A percentile compares a stretch with the other conserved stretches of the same genome.
These are phyloP conservation scores for Seriola quinqueradiata DNA, from an alignment of 2,113 vertebrate genomes.

Conservation along the genomic window DNA sequence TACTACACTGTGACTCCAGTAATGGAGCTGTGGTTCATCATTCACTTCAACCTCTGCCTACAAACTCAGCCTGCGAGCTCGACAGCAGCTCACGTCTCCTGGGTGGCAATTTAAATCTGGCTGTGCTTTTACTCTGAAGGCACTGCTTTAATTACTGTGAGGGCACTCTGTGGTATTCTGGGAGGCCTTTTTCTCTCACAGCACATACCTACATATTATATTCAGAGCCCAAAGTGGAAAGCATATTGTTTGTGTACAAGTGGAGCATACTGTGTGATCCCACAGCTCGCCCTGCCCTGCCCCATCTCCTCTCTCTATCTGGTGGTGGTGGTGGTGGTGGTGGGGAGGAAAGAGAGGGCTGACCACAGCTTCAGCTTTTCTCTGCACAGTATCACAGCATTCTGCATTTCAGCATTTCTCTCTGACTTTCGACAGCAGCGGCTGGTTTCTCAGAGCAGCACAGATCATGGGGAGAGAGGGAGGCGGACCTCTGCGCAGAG, in stretches of 20 bases:
- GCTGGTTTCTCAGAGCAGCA: not conserved
- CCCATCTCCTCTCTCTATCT: not conserved
- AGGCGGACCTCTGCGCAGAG: not conserved
- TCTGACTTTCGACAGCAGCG: not conserved
- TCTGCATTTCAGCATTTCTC: conserved; percentile 44
- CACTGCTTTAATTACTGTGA: conserved; percentile 3
- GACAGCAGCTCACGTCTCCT: not conserved
- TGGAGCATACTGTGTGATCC: conserved; percentile 15
- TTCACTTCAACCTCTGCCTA: not conserved
- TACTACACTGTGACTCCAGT: too few relatives aligned
- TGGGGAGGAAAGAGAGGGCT: conserved; percentile 1
- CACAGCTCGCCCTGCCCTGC: conserved; percentile 10
- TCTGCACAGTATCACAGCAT: conserved; percentile 8
- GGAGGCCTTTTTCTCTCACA: conserved; percentile 10
- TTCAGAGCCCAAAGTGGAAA: conserved; percentile 13
- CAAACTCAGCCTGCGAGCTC: not conserved
- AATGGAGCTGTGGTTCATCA: not conserved
- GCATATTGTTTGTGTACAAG: conserved; percentile 21
- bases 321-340: not conserved
- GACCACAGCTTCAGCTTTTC: conserved; percentile 15
- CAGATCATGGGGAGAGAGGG: not conserved
- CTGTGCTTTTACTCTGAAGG: not conserved
- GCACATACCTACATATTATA: conserved; percentile 33
- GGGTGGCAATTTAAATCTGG: conserved; percentile 17
- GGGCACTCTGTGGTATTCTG: not conserved